Base-by-base conservation (phyloP, 2,888 invertebrate species). In the Dione vanillae region DNA sequence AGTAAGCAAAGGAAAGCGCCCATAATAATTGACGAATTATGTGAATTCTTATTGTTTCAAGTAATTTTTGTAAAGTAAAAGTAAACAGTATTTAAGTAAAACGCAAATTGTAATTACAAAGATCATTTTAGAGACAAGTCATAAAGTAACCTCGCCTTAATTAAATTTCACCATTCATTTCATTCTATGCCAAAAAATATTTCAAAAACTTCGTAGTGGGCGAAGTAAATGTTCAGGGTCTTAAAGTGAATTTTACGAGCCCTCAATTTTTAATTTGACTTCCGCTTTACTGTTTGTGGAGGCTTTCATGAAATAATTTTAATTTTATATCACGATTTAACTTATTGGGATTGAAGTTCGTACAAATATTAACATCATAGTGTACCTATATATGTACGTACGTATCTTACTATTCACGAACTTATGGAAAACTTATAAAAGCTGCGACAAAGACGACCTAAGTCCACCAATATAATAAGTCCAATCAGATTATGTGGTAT, bases 111-210 rank as follows among this genome's bases (percentile, higher is more conserved):
- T 64, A 64, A 64, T 51, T 40, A 14, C 49, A 40, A 62, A 41
- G 43, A 61, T 52, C 19, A 54, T 65, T 65, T 41, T 49, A 35
- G 64, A 68, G 67, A 41, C 56, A 62, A 67, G 49, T 66, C 59
- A 43, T 70, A 65, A 70, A 68, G 67, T 66, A 66, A 68, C 75
- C 74, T 75, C 70, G 70, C 76, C 73, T 67, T 74, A 78, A 78
- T 80, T 80, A 78, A 75, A 75, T 78, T 72, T 75, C 74, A 76
- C 77, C 77, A 76, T 78, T 73, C 75, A 72, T 58, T 69, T 77
- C 72, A 72, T 74, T 74, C 77, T 76, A 69, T 71, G 59, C 51
- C 43, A 62, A 70, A 74, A 72, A 73, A 70, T 56, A 65, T 52
- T 67, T 69, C 54, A 59, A 70, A 75, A 72, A 71, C 64, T 74